A percentile compares a stretch with the other conserved stretches of the same genome.
Conservation (phyloP, 2,797 vertebrate genomes). For the Coccyzus lansbergi region DNA sequence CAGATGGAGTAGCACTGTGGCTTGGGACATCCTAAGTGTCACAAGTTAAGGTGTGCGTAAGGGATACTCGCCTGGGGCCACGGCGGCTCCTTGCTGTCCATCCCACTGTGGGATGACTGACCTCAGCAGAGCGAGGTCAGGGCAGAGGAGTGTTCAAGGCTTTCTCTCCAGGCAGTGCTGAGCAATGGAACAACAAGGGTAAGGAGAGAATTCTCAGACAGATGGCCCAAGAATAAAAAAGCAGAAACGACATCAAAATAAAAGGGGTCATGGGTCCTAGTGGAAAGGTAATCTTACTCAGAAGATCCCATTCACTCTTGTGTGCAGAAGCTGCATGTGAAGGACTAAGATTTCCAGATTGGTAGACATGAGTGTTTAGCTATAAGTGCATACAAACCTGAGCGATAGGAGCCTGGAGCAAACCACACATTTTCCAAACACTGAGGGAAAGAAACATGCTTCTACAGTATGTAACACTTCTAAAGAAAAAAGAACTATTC, state of each 20-base stretch:
- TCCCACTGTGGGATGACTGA: not conserved
- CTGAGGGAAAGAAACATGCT: not conserved
- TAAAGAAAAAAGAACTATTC: not conserved
- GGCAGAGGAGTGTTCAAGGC: too few species aligned
- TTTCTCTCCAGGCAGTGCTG: too few species aligned
- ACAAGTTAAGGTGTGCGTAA: not conserved
- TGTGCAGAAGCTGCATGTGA: not conserved
- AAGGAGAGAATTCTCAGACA: not conserved
- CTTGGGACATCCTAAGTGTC: not conserved
- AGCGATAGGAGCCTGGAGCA: not conserved
- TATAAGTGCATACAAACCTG: too few species aligned
- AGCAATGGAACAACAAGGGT: not conserved
- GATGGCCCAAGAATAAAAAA: not conserved
- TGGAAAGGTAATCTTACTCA: not conserved
- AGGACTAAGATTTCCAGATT: not conserved
- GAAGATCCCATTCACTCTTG: not conserved
- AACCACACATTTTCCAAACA: not conserved
- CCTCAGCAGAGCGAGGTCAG: not conserved
- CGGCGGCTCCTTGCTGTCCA: not conserved
- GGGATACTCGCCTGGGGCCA: not conserved
- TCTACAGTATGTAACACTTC: not conserved
- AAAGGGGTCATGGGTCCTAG: not conserved
- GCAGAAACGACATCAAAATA: not conserved
- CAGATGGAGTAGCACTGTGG: not conserved
- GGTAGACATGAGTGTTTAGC: accelerated